Evolutionary conservation across 2,113 vertebrate genomes (phyloP), one percentile per base, ranked within the genome.

Genomic region (Orycteropus afer): DNA sequence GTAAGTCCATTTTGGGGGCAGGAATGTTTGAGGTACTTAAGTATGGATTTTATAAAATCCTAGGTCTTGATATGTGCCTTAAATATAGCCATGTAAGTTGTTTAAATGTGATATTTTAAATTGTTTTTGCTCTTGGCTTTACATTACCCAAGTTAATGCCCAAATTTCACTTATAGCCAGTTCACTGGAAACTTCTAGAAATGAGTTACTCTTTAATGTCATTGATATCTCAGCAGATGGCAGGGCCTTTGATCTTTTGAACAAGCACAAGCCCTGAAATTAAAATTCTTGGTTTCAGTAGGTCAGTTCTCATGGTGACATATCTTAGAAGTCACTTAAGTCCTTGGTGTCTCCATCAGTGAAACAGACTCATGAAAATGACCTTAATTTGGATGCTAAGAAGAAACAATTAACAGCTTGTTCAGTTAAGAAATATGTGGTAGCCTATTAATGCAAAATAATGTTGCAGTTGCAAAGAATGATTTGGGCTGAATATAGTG

Each of bases 31-130:
- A 45, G 37, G 10, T n/a, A 82, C 69, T 55, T 88, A 86, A 69
- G 32, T 90, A n/a, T 47, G 34, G 11, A 78, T 85, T 89, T 90
- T 67, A 17, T 86, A 23, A 45, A 95, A 95, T 45, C 86, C 25
- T 65, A 74, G 22, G 5, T 49, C 22, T 89, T 89, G 65, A 67
- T 40, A 37, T 47, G 6, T 73, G 18, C 76, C 69, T 77, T 77
- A 34, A 69, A 83, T 79, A 17, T 95, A 45, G n/a, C 51, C 59
- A 49, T 32, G 82, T 87, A 63, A 32, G 12, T 80, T 51, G 15
- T 82, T 77, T 88, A 74, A 90, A 85, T 71, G 12, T 73, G 34
- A 40, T 61, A 1, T 32, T 83, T 91, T 69, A 79, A 86, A 67
- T 53, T 77, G 37, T 53, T 90, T 92, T 85, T 37, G 14, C 59